Evolutionary conservation across 92 coral and sea anemone genomes (phyloP), one percentile per base, ranked within the genome.

Genomic region (Paramuricea clavata): DNA sequence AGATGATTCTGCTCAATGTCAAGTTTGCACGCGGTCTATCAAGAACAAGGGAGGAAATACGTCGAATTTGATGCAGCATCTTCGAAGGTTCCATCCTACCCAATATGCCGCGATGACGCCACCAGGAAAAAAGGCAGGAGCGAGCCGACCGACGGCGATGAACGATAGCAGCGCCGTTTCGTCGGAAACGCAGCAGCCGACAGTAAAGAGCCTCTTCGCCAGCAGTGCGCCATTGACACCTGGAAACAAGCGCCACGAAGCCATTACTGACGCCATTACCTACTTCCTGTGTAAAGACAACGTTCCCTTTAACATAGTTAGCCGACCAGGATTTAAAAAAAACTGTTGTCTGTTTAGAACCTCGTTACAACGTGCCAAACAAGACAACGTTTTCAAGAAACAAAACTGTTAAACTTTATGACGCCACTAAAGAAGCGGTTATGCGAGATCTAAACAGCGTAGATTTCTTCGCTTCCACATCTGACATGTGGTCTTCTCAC

Each of bases 181-280:
- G 21, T 52, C 7, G 7, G 23, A 21, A 13, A 11, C 77, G n/a
- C n/a, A 34, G 11, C 78, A 73, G n/a, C 78, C 56, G 0, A 36
- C 56, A 73, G 78, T 73, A 73, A 73, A 73, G 78, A 73, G 78
- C 57, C 57, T 73, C 78, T 73, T 73, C 25, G 56, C 78, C 78
- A 73, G 57, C 78, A 73, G 56, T 56, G 31, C 56, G 31, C 78
- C 78, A 17, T 68, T 68, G 22, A 36, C 43, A 28, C 74, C 74
- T 68, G 74, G 43, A 4, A 26, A 68, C 43, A 73, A 73, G n/a
- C 31, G 78, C 78, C 78, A 73, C 78, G 57, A 73, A 43, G 12
- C n/a, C 31, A 73, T 73, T 26, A 75, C 81, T 0, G 39, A 75
- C 7, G 81, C 64, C 26, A 47, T 75, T 33, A 75, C 81, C 6